phyloP scores from a whole-genome alignment of 2,113 vertebrate species.

The Ramphastos sulfuratus region DNA sequence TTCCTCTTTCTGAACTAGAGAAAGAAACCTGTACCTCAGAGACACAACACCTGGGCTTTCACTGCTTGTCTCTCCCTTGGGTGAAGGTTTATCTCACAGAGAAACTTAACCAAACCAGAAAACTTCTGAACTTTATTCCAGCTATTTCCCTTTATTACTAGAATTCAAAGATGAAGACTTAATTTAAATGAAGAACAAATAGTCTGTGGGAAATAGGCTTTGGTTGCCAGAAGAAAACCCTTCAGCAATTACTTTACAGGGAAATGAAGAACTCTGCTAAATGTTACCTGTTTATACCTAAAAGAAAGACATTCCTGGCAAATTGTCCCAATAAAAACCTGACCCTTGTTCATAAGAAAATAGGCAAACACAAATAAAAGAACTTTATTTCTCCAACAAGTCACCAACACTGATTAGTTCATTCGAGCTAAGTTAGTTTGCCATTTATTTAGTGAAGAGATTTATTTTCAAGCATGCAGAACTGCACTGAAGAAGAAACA shows the following conservation, averaged over 20 bases:
- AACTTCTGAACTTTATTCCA: background rate
- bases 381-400: background rate
- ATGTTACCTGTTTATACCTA: background rate
- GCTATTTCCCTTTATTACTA: background rate
- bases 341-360: background rate
- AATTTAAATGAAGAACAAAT: background rate
- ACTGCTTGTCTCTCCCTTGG: background rate
- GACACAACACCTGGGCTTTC: background rate
- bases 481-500: conserved; percentile 19
- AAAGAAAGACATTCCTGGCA: background rate
- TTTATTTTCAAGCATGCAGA: background rate
- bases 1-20: background rate
- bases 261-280: background rate
- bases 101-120: background rate
- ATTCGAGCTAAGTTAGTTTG: background rate
- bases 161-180: background rate
- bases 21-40: background rate
- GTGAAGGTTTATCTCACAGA: background rate
- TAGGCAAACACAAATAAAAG: background rate
- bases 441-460: background rate
- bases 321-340: background rate
- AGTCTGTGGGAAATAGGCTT: background rate
- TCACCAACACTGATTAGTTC: background rate
- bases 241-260: background rate
- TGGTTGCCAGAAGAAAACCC: background rate